Evolutionary conservation across 2,888 invertebrate species (phyloP).

Genomic region (Resseliella maxima): DNA sequence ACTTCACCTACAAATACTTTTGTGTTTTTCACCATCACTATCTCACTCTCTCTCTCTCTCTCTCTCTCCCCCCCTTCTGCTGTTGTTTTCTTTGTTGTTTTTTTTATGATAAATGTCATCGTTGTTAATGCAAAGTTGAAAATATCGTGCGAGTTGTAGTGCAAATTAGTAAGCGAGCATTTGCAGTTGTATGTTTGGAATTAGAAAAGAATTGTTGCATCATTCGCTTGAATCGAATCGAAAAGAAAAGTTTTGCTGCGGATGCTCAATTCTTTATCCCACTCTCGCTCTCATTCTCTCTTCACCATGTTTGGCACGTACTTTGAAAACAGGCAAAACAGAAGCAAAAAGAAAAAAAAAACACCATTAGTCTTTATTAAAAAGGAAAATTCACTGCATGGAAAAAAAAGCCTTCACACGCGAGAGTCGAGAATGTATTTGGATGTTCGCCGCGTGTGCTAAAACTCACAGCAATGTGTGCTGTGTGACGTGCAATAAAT

Average conservation of each 20-base stretch:
- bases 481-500: conserved; percentile 54
- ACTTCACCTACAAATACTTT: neutral
- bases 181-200: conserved; percentile 1
- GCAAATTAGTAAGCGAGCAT: neutral
- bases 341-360: neutral
- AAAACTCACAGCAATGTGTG: neutral
- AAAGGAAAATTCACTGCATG: conserved; percentile 5
- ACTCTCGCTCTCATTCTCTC: no score
- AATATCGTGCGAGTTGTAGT: neutral
- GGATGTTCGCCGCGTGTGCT: neutral
- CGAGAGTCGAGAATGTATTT: neutral
- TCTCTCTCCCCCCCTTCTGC: neutral
- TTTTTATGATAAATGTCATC: conserved; percentile 40
- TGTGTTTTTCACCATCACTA: no score
- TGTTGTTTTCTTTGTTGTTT: neutral
- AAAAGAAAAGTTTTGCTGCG: neutral
- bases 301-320: conserved; percentile 42
- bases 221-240: neutral
- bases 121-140: conserved; percentile 48
- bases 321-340: neutral
- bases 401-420: conserved; percentile 20
- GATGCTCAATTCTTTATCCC: neutral
- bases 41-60: no score
- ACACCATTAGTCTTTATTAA: conserved; percentile 54
- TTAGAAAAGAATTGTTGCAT: conserved; percentile 55